These are phyloP conservation scores for Eupeodes latifasciatus DNA, from an alignment of 2,888 invertebrate species.

Conservation along the genomic window DNA sequence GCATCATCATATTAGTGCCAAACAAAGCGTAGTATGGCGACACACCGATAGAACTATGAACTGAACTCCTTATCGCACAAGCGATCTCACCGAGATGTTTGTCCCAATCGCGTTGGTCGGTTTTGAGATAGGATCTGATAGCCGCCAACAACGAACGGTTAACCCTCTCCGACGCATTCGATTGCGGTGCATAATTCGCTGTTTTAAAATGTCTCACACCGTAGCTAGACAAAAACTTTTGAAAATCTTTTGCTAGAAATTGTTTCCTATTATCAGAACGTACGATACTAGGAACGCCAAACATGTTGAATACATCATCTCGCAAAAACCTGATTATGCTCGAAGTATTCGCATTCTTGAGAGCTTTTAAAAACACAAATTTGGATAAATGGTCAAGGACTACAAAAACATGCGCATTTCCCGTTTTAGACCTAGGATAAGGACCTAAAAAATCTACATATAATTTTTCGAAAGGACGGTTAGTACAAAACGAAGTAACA, in stretches of 20 bases:
- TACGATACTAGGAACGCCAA: conserved; percentile 40
- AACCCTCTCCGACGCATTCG: conserved; percentile 77
- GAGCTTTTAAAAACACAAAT: background rate
- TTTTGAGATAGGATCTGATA: conserved; percentile 71
- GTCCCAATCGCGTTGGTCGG: conserved; percentile 69
- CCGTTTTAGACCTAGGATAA: background rate
- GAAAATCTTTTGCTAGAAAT: no score
- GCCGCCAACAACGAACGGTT: conserved; percentile 79
- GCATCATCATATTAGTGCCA: background rate
- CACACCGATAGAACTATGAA: no score
- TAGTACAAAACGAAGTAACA: background rate
- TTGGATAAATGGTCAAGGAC: background rate
- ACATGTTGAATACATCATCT: conserved; percentile 1
- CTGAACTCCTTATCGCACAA: no score
- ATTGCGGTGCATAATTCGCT: conserved; percentile 11
- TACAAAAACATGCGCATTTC: background rate
- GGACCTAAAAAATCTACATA: conserved; percentile 16
- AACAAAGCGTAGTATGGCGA: no score
- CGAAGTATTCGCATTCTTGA: background rate
- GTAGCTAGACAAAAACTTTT: no score
- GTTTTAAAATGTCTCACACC: conserved; percentile 58
- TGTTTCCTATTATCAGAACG: no score
- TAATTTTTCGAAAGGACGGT: conserved; percentile 2
- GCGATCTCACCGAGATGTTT: conserved; percentile 24
- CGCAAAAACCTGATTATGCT: background rate